phyloP scores from a whole-genome alignment of 2,113 vertebrate species.

The Tragulus kanchil region DNA sequence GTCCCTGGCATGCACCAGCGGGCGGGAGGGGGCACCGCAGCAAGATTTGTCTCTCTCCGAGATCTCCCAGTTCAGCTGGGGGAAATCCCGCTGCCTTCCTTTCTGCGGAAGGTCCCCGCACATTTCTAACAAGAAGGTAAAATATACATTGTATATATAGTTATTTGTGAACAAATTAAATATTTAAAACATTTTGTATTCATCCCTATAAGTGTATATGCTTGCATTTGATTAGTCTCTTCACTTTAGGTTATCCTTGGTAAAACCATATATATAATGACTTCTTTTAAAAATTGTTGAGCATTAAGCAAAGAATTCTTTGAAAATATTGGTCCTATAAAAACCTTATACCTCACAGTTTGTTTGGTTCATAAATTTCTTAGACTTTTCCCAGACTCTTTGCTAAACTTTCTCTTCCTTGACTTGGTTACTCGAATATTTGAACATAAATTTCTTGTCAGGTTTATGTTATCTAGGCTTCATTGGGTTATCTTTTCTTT shows the following conservation, averaged over 20 bases:
- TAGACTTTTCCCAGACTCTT: too few species aligned
- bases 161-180: neutral
- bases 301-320: neutral
- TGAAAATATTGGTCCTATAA: neutral
- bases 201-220: neutral
- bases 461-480: neutral
- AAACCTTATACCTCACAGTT: neutral
- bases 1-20: too few species aligned
- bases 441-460: neutral
- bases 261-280: neutral
- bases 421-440: neutral
- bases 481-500: neutral
- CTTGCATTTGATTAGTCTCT: neutral
- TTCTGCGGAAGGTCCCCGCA: too few species aligned
- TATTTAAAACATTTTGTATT: neutral
- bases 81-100: too few species aligned
- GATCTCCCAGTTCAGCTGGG: too few species aligned
- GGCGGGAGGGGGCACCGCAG: too few species aligned
- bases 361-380: too few species aligned
- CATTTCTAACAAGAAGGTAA: neutral
- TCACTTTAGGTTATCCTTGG: neutral
- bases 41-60: too few species aligned
- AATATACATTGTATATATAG: neutral
- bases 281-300: neutral
- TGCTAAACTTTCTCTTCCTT: neutral